Evolutionary conservation across 2,797 vertebrate genomes (phyloP).

Genomic region (Lithobates sylvaticus): DNA sequence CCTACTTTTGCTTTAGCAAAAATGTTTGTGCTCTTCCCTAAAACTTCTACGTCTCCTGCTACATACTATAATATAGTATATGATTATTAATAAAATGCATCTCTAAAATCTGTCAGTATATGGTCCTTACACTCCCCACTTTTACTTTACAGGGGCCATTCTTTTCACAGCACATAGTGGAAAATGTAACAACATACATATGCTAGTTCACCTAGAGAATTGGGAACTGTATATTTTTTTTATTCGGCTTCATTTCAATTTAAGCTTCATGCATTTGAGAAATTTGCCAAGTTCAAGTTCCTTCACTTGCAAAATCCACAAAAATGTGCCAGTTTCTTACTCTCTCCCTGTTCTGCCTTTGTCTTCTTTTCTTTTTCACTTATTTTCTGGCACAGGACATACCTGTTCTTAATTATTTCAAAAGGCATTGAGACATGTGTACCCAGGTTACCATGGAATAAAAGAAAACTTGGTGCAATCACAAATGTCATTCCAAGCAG

Average conservation of each 20-base stretch:
- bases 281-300: slow-evolving; percentile 28
- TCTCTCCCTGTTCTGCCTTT: slow-evolving; percentile 14
- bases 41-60: too few relatives aligned
- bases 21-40: background rate
- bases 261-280: background rate
- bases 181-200: background rate
- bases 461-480: slow-evolving; percentile 64
- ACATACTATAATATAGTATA: too few relatives aligned
- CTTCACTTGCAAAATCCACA: slow-evolving; percentile 11
- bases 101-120: background rate
- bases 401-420: slow-evolving; percentile 63
- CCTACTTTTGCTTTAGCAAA: too few relatives aligned
- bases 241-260: slow-evolving; percentile 22
- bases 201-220: background rate
- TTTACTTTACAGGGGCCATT: background rate
- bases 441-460: slow-evolving; percentile 68
- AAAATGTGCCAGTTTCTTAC: slow-evolving; percentile 9
- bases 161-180: background rate
- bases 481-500: slow-evolving; percentile 64
- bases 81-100: too few relatives aligned
- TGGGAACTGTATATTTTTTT: slow-evolving; percentile 11
- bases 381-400: slow-evolving; percentile 63
- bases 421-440: slow-evolving; percentile 57
- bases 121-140: background rate
- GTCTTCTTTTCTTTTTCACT: background rate